phyloP scores from a whole-genome alignment of 2,113 vertebrate genomes.

The Pelobates fuscus region DNA sequence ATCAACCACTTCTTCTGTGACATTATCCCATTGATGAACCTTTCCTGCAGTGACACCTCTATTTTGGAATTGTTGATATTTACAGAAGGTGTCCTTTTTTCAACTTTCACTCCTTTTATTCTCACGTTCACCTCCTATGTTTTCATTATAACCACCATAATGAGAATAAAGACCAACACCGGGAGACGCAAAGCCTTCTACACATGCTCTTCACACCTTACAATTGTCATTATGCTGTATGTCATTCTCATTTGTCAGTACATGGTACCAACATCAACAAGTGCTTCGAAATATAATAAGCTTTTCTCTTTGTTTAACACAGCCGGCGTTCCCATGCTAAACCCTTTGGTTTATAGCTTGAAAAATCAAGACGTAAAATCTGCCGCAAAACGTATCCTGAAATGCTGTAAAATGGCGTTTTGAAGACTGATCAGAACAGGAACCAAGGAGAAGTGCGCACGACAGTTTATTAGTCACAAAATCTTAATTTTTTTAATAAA shows the following conservation, averaged over 20 bases:
- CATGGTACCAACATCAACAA: background rate
- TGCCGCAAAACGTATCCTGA: slow-evolving; percentile 5
- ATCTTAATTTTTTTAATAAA: too few species aligned
- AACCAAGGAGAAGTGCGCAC: too few species aligned
- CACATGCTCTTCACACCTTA: slow-evolving; percentile 32
- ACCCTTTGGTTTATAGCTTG: slow-evolving; percentile 54
- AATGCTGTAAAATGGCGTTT: too few species aligned
- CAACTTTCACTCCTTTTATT: slow-evolving; percentile 19
- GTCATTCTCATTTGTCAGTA: slow-evolving; percentile 18
- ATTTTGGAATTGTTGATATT: slow-evolving; percentile 14
- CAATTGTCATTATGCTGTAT: slow-evolving; percentile 5
- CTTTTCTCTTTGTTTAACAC: slow-evolving; percentile 51
- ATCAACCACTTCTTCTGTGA: slow-evolving; percentile 42
- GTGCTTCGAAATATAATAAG: slow-evolving; percentile 48
- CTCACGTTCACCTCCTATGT: slow-evolving; percentile 38
- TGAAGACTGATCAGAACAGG: too few species aligned
- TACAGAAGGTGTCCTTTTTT: slow-evolving; percentile 18
- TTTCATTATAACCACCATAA: slow-evolving; percentile 19
- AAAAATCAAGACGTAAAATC: slow-evolving; percentile 53
- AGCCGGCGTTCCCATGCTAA: slow-evolving; percentile 51
- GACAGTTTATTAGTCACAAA: too few species aligned
- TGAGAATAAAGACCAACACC: slow-evolving; percentile 13
- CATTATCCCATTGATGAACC: slow-evolving; percentile 7
- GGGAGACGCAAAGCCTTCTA: slow-evolving; percentile 32
- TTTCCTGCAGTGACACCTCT: slow-evolving; percentile 26